These are phyloP conservation scores for Centropristis striata DNA, from an alignment of 2,113 vertebrate species.

Conservation along the genomic window DNA sequence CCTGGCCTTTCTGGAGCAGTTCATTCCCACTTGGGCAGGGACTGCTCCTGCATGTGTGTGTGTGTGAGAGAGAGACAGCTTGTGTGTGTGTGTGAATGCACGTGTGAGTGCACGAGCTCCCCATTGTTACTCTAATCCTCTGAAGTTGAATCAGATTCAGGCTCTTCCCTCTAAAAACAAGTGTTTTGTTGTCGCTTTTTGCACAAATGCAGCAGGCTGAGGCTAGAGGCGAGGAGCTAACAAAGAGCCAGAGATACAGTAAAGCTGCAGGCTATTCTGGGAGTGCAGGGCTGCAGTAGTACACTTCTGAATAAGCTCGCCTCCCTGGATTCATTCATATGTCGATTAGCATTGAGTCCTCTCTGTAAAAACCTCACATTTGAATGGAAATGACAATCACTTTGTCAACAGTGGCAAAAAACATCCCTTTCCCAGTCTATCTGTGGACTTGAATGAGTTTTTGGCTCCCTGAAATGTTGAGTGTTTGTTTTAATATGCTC, in stretches of 20 bases:
- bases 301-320: conserved; percentile 66
- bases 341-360: conserved; percentile 76
- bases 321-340: conserved; percentile 71
- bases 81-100: conserved; percentile 14
- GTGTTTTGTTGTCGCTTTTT: conserved; percentile 71
- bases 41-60: conserved; percentile 42
- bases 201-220: conserved; percentile 59
- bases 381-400: conserved; percentile 66
- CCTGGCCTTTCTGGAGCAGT: conserved; percentile 80
- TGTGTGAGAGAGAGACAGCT: too few relatives aligned
- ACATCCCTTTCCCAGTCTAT: conserved; percentile 42
- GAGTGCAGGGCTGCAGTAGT: conserved; percentile 59
- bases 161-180: conserved; percentile 74
- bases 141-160: conserved; percentile 78
- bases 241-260: conserved; percentile 73
- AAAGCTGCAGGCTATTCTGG: conserved; percentile 79
- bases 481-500: conserved; percentile 26
- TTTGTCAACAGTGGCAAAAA: conserved; percentile 65
- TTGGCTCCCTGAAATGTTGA: conserved; percentile 1
- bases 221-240: conserved; percentile 59
- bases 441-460: conserved; percentile 13
- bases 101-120: conserved; percentile 32
- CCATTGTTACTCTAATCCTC: conserved; percentile 77
- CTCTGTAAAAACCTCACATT: conserved; percentile 50
- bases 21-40: conserved; percentile 75